Evolutionary conservation across 2,888 invertebrate species (phyloP).

Genomic region (Oligia strigilis): DNA sequence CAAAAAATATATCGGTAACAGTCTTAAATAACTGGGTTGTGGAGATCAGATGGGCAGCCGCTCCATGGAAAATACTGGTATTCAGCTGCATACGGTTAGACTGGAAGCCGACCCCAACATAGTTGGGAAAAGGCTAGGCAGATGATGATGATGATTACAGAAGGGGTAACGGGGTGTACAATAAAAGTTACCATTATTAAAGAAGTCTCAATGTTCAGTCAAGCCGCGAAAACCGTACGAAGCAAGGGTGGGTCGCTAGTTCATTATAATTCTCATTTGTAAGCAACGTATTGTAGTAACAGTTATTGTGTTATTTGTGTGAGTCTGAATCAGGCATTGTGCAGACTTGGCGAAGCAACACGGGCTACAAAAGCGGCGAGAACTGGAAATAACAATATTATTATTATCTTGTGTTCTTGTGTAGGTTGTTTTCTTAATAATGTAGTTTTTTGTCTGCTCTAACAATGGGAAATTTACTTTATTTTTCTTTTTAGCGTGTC

Average conservation of each 20-base stretch:
- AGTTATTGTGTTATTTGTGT: constrained; percentile 22
- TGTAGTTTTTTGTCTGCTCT: not conserved
- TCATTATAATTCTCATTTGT: constrained; percentile 17
- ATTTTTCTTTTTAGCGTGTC: no score
- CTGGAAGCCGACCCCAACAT: no score
- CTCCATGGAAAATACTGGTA: no score
- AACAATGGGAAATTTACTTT: not conserved
- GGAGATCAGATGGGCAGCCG: no score
- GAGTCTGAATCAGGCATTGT: constrained; percentile 41
- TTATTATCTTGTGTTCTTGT: not conserved
- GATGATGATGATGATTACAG: not conserved
- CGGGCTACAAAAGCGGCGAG: constrained; percentile 15
- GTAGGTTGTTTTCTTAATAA: not conserved
- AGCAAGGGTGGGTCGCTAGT: not conserved
- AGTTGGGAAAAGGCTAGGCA: no score
- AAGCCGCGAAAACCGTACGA: not conserved
- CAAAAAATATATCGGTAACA: no score
- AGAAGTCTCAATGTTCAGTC: not conserved
- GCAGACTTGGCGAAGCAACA: constrained; percentile 9
- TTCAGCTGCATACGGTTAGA: no score
- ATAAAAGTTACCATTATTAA: no score
- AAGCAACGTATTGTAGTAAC: constrained; percentile 19
- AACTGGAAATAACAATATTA: not conserved
- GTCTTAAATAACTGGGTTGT: no score
- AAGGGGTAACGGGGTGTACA: not conserved